Base-by-base conservation (phyloP, 2,113 vertebrate genomes). In the Cinclus cinclus region DNA sequence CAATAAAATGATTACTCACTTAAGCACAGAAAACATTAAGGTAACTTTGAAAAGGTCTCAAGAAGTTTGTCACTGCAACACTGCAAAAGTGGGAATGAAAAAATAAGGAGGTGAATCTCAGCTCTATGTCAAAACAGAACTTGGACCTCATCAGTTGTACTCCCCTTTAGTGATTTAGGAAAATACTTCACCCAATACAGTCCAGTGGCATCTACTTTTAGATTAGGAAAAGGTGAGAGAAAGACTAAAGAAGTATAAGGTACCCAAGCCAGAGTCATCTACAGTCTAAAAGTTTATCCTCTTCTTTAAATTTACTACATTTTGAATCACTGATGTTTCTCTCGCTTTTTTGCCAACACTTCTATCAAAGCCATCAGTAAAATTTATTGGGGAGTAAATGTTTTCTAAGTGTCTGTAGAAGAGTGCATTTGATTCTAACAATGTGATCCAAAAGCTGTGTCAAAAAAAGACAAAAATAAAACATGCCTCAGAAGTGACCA, bases 1-100 rank as follows among this genome's bases (percentile, higher is more conserved):
- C 93, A 81, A 90, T 83, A 92, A 94, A 92, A 64, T 41, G 42
- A 84, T 83, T 94, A 93, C 49, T 88, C 82, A 89, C 27, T 62
- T 68, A 47, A 81, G 47, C n/a, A 65, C 0, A 1, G 56, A 93
- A 87, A 80, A 87, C 16, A 69, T 55, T 17, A 60, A 71, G 55
- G 47, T 46, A 15, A 81, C 59, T 87, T 46, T 56, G 27, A 55
- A 89, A 47, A 86, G 63, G n/a, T 47, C 59, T 73, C 37, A 39
- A 28, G 52, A 68, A 70, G 7, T 41, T 28, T 58, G 23, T 25
- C 59, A 59, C 63, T 31, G 30, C 44, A 80, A 35, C 30, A 15
- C 33, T n/a, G 28, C 9, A 69, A 60, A 78, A 58, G 33, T 5
- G 10, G 18, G 17, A 23, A 75, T 59, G 41, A 55, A 85, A 64